These are phyloP conservation scores for Beroe ovata DNA, from an alignment of 37 sponge, comb jelly and placozoan species.

Conservation along the genomic window DNA sequence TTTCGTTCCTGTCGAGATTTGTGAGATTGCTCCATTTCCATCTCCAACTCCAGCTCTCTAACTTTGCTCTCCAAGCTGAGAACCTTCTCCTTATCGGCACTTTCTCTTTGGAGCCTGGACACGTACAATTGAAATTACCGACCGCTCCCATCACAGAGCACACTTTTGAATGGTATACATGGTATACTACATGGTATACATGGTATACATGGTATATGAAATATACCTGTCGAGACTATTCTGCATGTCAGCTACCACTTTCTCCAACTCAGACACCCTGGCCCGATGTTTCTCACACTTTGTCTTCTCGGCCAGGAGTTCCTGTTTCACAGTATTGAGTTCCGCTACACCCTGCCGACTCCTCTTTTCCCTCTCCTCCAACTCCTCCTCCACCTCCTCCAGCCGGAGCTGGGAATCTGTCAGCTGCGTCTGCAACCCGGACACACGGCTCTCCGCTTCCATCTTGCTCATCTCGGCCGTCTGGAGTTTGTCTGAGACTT, in stretches of 20 bases:
- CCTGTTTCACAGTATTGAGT: neutral
- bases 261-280: slow-evolving; percentile 47
- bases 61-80: slow-evolving; percentile 10
- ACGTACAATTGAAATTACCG: too few species aligned
- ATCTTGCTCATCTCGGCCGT: slow-evolving; percentile 8
- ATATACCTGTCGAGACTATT: neutral
- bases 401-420: slow-evolving; percentile 4
- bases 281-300: neutral
- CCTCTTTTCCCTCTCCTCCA: slow-evolving; percentile 40
- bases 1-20: slow-evolving; percentile 26
- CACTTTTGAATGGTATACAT: too few species aligned
- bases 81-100: slow-evolving; percentile 26
- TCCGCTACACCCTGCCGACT: neutral
- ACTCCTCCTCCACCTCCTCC: slow-evolving; percentile 52
- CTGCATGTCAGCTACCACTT: neutral
- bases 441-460: slow-evolving; percentile 38
- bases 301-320: neutral
- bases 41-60: slow-evolving; percentile 17
- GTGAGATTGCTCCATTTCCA: slow-evolving; percentile 38
- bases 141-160: too few species aligned
- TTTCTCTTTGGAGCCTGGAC: slow-evolving; percentile 11
- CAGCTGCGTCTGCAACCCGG: slow-evolving; percentile 16
- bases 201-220: too few species aligned
- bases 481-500: slow-evolving; percentile 1
- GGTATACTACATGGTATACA: too few species aligned